Evolutionary conservation across 2,888 invertebrate genomes (phyloP), one percentile per base, ranked within the genome.

Genomic region (Sphaerophoria taeniata): DNA sequence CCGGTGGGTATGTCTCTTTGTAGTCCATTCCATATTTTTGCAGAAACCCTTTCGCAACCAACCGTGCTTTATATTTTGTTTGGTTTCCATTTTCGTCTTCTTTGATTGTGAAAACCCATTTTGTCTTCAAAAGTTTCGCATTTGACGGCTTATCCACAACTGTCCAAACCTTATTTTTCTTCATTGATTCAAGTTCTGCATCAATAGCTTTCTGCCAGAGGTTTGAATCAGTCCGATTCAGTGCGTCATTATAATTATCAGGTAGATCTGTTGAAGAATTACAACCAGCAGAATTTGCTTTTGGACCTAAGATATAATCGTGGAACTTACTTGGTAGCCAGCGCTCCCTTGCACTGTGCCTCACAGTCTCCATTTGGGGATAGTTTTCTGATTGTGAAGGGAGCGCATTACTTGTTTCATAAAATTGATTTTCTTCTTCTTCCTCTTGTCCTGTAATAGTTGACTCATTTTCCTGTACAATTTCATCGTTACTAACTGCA

Each of bases 81-180:
- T 24, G 24, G 24, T 24, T 24, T 24, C 24, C 24, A 24, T 24
- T 9, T 16, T 24, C 51, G 9, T 51, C 16, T 24, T 51, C 51
- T 51, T 51, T 51, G 6, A 51, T 47, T 4, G n/a, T n/a, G n/a
- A n/a, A n/a, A n/a, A n/a, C n/a, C n/a, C n/a, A n/a, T n/a, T n/a
- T n/a, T n/a, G n/a, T n/a, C n/a, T n/a, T n/a, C n/a, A n/a, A 4
- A 14, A 47, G 14, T 6, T 24, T 51, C 24, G 3, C 24, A 24
- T 12, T 24, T 7, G 12, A 55, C 12, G 53, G 12, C 12, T 3
- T n/a, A 12, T 55, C 53, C n/a, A 24, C 53, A n/a, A 55, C 11
- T 7, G 7, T 55, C 33, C 33, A 55, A 12, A 55, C 53, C 5
- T 24, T 55, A 33, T 55, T 55, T 31, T 55, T 55, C 53, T 33